Evolutionary conservation across 1,140 invertebrate species (phyloP).

Genomic region (Nebria ingens): DNA sequence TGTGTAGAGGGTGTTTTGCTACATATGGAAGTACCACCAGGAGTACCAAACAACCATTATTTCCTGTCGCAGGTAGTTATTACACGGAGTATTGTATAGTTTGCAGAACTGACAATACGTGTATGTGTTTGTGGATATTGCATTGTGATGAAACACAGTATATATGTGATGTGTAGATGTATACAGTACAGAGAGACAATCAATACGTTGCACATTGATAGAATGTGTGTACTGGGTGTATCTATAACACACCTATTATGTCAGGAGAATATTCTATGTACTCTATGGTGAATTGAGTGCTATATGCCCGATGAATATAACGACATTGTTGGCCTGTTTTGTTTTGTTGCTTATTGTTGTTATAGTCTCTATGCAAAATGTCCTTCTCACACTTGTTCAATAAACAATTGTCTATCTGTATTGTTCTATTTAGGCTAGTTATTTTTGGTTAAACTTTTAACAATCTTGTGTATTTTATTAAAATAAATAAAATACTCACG

Average conservation of each 20-base stretch:
- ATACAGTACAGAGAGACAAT: background rate
- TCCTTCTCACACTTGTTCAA: too few species aligned
- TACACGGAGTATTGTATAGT: slow-evolving; percentile 1
- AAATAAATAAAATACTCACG: too few species aligned
- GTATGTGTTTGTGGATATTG: background rate
- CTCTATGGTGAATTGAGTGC: too few species aligned
- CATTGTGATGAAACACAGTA: background rate
- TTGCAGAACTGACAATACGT: background rate
- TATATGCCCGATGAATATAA: too few species aligned
- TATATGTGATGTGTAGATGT: background rate
- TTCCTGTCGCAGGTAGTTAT: slow-evolving; percentile 9
- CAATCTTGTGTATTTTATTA: too few species aligned
- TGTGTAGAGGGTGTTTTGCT: too few species aligned
- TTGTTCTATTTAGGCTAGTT: too few species aligned
- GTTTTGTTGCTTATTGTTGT: too few species aligned
- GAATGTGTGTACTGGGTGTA: slow-evolving; percentile 7
- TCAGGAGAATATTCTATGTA: background rate
- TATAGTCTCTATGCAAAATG: too few species aligned
- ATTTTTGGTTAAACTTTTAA: too few species aligned
- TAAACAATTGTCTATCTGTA: too few species aligned
- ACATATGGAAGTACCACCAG: too few species aligned
- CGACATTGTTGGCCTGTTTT: background rate
- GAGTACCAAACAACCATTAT: background rate
- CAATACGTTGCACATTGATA: background rate
- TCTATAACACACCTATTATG: slow-evolving; percentile 8